phyloP scores from a whole-genome alignment of 1,140 invertebrate species.

The Maniola jurtina region DNA sequence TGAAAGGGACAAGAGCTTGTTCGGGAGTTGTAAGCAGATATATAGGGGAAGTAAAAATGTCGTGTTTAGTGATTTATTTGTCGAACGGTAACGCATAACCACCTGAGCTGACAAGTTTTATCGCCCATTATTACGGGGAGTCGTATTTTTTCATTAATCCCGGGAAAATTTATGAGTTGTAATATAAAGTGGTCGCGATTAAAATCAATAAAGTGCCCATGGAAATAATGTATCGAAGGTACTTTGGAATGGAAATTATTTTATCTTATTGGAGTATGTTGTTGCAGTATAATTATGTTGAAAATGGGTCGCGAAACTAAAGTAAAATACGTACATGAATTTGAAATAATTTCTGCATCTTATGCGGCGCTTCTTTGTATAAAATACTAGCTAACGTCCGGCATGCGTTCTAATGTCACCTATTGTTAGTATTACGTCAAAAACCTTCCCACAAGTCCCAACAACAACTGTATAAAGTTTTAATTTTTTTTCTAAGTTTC shows the following conservation, averaged over 20 bases:
- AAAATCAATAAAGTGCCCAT: conserved; percentile 9
- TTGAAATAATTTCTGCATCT: neutral
- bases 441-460: no score
- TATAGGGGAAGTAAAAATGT: conserved; percentile 22
- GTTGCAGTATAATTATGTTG: neutral
- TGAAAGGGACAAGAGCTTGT: neutral
- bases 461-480: no score
- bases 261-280: neutral
- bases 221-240: neutral
- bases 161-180: conserved; percentile 27
- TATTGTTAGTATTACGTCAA: no score
- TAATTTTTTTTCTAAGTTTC: neutral
- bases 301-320: neutral
- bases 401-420: no score
- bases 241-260: neutral
- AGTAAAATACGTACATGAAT: neutral
- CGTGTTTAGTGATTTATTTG: conserved; percentile 43
- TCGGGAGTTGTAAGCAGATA: conserved; percentile 3
- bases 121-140: conserved; percentile 38
- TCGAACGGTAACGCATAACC: conserved; percentile 31
- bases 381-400: no score
- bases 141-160: conserved; percentile 39
- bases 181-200: conserved; percentile 8
- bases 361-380: no score
- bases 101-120: conserved; percentile 48